phyloP scores from a whole-genome alignment of 2,113 vertebrate species.

The Larimichthys crocea region DNA sequence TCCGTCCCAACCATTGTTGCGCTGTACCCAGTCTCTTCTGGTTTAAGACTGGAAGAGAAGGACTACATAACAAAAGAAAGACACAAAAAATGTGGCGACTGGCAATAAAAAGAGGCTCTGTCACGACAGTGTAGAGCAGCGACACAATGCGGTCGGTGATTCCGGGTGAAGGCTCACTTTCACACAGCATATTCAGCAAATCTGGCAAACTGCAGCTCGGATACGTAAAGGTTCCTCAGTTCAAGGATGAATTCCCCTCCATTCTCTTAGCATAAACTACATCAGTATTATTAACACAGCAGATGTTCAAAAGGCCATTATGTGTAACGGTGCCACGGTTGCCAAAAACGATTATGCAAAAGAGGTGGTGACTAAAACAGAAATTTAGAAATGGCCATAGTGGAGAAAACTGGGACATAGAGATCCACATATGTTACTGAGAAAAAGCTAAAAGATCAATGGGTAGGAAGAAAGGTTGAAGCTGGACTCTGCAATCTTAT shows the following conservation, averaged over 20 bases:
- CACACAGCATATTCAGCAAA: conserved; percentile 21
- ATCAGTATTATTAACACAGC: conserved; percentile 1
- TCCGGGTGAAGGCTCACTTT: conserved; percentile 13
- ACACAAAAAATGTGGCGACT: conserved; percentile 13
- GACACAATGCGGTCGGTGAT: conserved; percentile 32
- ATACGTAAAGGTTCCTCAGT: background rate
- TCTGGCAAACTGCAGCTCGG: conserved; percentile 1
- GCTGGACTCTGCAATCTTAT: conserved; percentile 24
- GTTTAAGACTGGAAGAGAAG: conserved; percentile 41
- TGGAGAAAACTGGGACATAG: background rate
- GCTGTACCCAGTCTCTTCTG: conserved; percentile 27
- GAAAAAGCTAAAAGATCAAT: background rate
- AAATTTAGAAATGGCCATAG: background rate
- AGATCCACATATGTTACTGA: conserved; percentile 7
- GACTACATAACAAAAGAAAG: conserved; percentile 32
- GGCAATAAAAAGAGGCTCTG: conserved; percentile 31
- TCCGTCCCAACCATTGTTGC: conserved; percentile 65
- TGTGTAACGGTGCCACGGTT: conserved; percentile 10
- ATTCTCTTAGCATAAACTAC: background rate
- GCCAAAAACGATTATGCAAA: conserved; percentile 43
- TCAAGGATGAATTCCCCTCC: background rate
- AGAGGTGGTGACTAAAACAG: conserved; percentile 6
- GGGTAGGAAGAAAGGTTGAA: background rate
- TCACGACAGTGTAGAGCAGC: conserved; percentile 44
- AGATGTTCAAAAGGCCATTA: conserved; percentile 24